Percentiles rank a stretch among this genome's conserved stretches.
Evolutionary conservation across 2,113 vertebrate genomes (phyloP).

Genomic region (Corythornis vintsioides): DNA sequence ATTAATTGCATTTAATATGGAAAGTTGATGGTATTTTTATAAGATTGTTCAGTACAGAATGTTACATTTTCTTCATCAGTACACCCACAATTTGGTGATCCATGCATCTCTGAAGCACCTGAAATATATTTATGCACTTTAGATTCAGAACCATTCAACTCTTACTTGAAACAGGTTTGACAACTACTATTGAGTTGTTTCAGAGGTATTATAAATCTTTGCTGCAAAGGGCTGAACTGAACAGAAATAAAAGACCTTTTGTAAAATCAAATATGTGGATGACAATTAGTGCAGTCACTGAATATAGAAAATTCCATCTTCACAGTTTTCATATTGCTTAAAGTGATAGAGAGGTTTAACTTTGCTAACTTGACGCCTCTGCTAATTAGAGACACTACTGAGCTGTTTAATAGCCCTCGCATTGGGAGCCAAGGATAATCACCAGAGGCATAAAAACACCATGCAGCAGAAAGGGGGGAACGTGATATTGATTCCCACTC

Average conservation of each 20-base stretch:
- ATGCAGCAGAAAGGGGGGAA: fast-evolving
- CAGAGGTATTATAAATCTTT: constrained; percentile 13
- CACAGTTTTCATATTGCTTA: not conserved
- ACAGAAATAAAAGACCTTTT: constrained; percentile 42
- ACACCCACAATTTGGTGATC: constrained; percentile 23
- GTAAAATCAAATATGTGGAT: constrained; percentile 23
- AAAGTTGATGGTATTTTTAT: constrained; percentile 30
- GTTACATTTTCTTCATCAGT: constrained; percentile 48
- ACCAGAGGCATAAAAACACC: not conserved
- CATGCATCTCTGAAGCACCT: constrained; percentile 24
- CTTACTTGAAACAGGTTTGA: constrained; percentile 50
- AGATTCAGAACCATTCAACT: constrained; percentile 38
- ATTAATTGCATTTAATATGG: constrained; percentile 2
- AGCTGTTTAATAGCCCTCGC: not conserved
- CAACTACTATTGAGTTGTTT: constrained; percentile 37
- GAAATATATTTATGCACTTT: constrained; percentile 44
- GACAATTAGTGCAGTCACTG: not conserved
- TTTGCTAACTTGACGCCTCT: not conserved
- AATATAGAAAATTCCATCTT: constrained; percentile 1
- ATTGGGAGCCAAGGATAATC: not conserved
- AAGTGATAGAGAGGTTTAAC: not conserved
- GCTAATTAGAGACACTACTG: constrained; percentile 9
- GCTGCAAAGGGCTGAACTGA: not conserved
- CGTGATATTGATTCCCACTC: not conserved
- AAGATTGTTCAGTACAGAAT: constrained; percentile 46